Conservation (phyloP, 2,113 vertebrate genomes). For the Anolis sagrei region DNA sequence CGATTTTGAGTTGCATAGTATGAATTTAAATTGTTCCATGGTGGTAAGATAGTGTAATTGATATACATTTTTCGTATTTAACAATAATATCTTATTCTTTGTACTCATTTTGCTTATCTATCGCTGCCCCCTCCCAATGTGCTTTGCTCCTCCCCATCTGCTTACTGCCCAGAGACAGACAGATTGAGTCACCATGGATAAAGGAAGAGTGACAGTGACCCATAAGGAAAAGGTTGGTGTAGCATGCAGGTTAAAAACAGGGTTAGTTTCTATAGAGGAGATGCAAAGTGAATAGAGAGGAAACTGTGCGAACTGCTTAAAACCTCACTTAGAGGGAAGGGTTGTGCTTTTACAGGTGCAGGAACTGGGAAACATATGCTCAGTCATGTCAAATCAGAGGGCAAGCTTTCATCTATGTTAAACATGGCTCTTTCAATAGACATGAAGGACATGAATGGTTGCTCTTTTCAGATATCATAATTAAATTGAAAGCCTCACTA, state of each 20-base stretch:
- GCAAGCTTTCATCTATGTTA: constrained; percentile 10
- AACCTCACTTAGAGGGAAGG: not conserved
- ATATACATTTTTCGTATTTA: not conserved
- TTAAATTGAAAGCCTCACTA: constrained; percentile 36
- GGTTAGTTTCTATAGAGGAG: not conserved
- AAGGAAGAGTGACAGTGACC: not conserved
- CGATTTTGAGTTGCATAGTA: not conserved
- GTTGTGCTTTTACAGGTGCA: not conserved
- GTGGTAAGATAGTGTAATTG: not conserved
- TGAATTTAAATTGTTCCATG: not conserved
- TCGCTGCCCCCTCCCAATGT: not conserved
- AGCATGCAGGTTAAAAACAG: not conserved
- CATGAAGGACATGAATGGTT: not conserved
- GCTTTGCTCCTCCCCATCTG: not conserved
- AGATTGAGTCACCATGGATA: not conserved
- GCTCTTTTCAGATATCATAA: not conserved
- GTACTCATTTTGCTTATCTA: not conserved
- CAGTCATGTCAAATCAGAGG: not conserved
- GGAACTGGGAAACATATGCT: not conserved
- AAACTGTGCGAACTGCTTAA: not conserved
- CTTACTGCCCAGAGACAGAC: not conserved
- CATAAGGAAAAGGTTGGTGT: not conserved
- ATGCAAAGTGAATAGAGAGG: not conserved
- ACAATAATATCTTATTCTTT: constrained; percentile 1
- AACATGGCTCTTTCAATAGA: constrained; percentile 1